Percentiles rank a stretch among this genome's conserved stretches.
phyloP scores from a whole-genome alignment of 2,888 invertebrate species.

The Atrina japonica region DNA sequence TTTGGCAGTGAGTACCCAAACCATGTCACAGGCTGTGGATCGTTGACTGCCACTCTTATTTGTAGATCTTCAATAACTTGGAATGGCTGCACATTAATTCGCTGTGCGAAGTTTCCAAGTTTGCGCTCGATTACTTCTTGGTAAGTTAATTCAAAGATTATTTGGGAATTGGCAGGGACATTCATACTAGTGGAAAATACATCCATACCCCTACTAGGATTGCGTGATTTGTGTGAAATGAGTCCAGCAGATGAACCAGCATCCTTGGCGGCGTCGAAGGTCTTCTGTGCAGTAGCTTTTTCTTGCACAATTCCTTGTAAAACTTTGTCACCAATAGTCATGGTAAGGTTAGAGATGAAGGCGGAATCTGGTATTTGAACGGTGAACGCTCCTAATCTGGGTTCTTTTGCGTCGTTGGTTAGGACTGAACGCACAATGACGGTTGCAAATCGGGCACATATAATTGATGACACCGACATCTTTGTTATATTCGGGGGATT shows the following conservation, averaged over 20 bases:
- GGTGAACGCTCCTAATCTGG: conserved; percentile 83
- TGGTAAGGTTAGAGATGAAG: conserved; percentile 59
- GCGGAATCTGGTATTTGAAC: conserved; percentile 86
- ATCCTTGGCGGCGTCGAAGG: conserved; percentile 70
- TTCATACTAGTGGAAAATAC: conserved; percentile 83
- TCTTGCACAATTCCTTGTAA: conserved; percentile 63
- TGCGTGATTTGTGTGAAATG: conserved; percentile 38
- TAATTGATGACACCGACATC: conserved; percentile 6
- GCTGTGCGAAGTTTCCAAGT: conserved; percentile 86
- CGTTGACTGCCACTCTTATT: conserved; percentile 39
- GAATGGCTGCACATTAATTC: conserved; percentile 86
- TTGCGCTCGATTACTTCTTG: conserved; percentile 86
- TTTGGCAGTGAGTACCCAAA: conserved; percentile 48
- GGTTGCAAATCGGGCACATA: conserved; percentile 27
- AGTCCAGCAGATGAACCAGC: conserved; percentile 75
- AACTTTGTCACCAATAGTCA: conserved; percentile 59
- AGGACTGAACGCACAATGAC: conserved; percentile 20
- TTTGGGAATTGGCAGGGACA: conserved; percentile 84
- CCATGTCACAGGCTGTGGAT: conserved; percentile 48
- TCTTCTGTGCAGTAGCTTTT: conserved; percentile 72
- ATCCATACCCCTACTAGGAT: conserved; percentile 52
- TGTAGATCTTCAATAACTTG: conserved; percentile 82
- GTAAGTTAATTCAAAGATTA: conserved; percentile 86
- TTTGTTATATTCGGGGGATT: not conserved
- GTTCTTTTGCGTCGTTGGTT: conserved; percentile 9